Evolutionary conservation across 2,113 vertebrate genomes (phyloP), one percentile per base, ranked within the genome.

Genomic region (Solea senegalensis): DNA sequence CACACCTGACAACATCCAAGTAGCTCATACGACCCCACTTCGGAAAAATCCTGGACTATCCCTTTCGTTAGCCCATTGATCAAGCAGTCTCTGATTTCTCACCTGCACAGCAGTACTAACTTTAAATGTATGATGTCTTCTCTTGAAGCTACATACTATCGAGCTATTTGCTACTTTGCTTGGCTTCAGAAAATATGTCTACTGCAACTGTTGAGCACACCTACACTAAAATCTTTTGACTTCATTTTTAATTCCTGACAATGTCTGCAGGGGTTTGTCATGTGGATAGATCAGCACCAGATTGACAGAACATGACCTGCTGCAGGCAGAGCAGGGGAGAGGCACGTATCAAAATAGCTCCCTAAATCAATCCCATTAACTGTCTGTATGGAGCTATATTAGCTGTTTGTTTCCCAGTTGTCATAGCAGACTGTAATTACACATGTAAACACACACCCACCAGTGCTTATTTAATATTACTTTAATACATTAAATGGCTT

Each of bases 391-490:
- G 28, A 64, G 46, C 66, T 49, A 2, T 39, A 12, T 54, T n/a
- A 21, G 49, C 48, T 70, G 71, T 72, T 84, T 81, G 70, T 72
- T 81, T 81, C 55, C 41, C 15, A 0, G 74, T 85, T 26, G 71
- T 14, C 75, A 76, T 62, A 71, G 27, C 59, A 61, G 52, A 14
- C 12, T 9, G 52, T 45, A 65, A 56, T 59, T 41, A 59, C 39
- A 58, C 0, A 5, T 45, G 48, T 48, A 27, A 55, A 52, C 27
- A 40, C 43, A 40, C 21, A 49, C 48, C 11, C 16, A 51, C 52
- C 2, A 52, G 58, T 39, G 8, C 53, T 71, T 0, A 27, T 55
- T 50, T 58, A 10, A n/a, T 49, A 10, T 48, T 12, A 1, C 13
- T 39, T 21, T 3, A 49, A 56, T 14, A 15, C 2, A 7, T 40